Evolutionary conservation across 2,797 vertebrate species (phyloP).

Genomic region (Falco naumanni): DNA sequence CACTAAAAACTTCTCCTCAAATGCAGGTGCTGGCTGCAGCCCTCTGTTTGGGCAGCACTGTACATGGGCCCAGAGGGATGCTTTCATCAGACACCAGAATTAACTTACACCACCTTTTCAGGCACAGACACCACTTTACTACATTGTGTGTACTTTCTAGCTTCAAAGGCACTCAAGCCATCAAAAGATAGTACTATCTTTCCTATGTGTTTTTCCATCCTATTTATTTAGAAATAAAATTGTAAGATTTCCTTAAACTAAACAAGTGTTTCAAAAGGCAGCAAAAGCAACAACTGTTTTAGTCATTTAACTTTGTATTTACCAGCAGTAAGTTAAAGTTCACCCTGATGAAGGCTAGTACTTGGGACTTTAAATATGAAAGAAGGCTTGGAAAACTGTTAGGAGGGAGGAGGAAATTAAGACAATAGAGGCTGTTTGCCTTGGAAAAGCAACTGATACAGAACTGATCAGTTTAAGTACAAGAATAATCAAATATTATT

Average conservation of each 20-base stretch:
- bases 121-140: neutral
- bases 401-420: neutral
- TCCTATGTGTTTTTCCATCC: neutral
- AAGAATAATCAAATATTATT: neutral
- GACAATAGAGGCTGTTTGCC: neutral
- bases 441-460: neutral
- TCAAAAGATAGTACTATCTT: neutral
- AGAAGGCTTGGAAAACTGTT: neutral
- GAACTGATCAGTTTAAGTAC: neutral
- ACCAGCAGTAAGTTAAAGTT: neutral
- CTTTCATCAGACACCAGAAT: neutral
- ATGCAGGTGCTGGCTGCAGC: neutral
- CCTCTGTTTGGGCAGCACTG: neutral
- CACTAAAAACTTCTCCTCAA: neutral
- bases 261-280: neutral
- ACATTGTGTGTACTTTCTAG: neutral
- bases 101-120: neutral
- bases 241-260: neutral
- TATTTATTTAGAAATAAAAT: neutral
- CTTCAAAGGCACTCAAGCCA: neutral
- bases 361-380: neutral
- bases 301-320: neutral
- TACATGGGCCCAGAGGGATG: neutral
- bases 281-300: neutral
- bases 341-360: fast-evolving